Conservation (phyloP, 1,140 invertebrate species). For the Brachionus angularis region DNA sequence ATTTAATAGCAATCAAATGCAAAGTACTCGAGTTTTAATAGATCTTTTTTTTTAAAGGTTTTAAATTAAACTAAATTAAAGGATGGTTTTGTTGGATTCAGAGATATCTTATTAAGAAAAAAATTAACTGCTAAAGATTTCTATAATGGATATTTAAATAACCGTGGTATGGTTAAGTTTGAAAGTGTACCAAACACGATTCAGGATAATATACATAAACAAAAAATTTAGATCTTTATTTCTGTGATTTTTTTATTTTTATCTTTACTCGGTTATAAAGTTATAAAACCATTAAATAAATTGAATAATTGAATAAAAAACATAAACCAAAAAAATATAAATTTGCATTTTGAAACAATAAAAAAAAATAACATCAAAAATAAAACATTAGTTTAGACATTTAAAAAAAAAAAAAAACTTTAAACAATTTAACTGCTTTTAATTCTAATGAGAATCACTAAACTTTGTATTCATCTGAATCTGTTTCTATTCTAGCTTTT, state of each 20-base stretch:
- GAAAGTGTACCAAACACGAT: slow-evolving; percentile 15
- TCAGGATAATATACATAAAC: not conserved
- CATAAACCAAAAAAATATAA: too few relatives aligned
- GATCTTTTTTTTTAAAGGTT: not conserved
- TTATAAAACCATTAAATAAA: too few relatives aligned
- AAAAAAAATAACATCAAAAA: too few relatives aligned
- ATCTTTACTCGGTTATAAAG: too few relatives aligned
- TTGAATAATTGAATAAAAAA: too few relatives aligned
- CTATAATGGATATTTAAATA: slow-evolving; percentile 42
- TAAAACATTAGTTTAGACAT: too few relatives aligned
- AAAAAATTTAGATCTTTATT: slow-evolving; percentile 1
- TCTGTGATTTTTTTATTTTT: too few relatives aligned
- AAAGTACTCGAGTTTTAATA: not conserved
- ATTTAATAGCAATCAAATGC: slow-evolving; percentile 34
- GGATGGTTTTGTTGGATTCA: slow-evolving; percentile 35
- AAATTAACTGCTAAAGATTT: slow-evolving; percentile 21
- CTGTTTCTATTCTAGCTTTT: slow-evolving; percentile 13
- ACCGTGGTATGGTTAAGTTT: slow-evolving; percentile 31
- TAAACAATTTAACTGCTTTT: too few relatives aligned
- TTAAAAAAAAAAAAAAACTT: too few relatives aligned
- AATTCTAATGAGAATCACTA: not conserved
- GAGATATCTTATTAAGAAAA: slow-evolving; percentile 4
- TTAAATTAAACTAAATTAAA: slow-evolving; percentile 16
- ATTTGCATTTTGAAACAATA: too few relatives aligned
- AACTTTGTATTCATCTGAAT: slow-evolving; percentile 27